These are phyloP conservation scores for Eristalinus aeneus DNA, from an alignment of 2,888 invertebrate genomes.

Conservation along the genomic window DNA sequence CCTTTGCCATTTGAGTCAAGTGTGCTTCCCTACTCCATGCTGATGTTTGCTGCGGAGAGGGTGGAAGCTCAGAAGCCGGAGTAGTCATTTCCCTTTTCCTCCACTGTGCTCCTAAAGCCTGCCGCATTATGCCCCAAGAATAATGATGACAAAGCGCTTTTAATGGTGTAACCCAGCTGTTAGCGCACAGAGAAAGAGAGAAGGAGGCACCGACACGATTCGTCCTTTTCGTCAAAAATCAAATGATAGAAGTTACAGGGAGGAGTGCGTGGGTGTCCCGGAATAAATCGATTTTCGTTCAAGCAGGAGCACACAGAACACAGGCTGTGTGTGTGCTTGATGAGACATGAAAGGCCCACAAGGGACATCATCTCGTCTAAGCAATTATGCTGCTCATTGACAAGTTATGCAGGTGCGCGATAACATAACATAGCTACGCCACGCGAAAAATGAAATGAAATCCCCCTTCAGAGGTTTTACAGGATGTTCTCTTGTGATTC, in stretches of 20 bases:
- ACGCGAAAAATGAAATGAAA: neutral
- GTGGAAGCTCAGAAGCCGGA: neutral
- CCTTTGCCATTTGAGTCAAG: neutral
- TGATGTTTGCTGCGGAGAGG: no score
- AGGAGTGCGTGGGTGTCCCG: neutral
- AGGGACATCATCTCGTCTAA: neutral
- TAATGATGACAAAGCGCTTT: slow-evolving; percentile 55
- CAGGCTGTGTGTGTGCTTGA: neutral
- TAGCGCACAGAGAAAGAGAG: neutral
- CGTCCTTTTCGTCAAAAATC: neutral
- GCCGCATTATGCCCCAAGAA: slow-evolving; percentile 45
- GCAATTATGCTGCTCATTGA: slow-evolving; percentile 38
- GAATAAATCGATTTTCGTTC: neutral
- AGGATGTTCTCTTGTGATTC: slow-evolving; percentile 15
- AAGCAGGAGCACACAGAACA: neutral
- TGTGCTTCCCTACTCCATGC: neutral
- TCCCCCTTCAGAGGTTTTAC: neutral
- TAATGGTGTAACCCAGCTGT: slow-evolving; percentile 1
- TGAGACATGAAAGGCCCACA: neutral
- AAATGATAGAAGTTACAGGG: neutral
- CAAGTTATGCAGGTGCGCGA: neutral
- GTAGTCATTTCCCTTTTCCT: slow-evolving; percentile 3
- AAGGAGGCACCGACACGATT: no score
- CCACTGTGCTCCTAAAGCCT: neutral
- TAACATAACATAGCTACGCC: neutral